Evolutionary conservation across 2,113 vertebrate species (phyloP).

Genomic region (Onychostoma macrolepis): DNA sequence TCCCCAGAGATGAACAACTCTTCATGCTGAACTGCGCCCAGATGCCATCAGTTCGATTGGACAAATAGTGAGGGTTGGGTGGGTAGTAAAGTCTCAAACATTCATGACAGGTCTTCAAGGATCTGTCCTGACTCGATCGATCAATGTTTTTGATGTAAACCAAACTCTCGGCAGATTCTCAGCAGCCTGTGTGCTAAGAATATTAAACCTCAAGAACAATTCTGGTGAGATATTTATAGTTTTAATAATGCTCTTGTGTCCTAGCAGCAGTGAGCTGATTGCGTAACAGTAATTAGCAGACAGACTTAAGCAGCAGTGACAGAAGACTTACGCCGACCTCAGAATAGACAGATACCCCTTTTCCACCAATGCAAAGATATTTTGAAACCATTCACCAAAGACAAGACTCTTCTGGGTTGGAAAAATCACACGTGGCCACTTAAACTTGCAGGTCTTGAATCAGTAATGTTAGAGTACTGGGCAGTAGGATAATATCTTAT

Average conservation of each 20-base stretch:
- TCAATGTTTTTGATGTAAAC: conserved; percentile 20
- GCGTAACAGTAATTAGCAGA: conserved; percentile 35
- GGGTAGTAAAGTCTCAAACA: not conserved
- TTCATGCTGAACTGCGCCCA: conserved; percentile 17
- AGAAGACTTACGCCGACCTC: not conserved
- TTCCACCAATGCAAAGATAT: not conserved
- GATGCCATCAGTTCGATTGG: conserved; percentile 28
- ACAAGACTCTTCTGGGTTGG: not conserved
- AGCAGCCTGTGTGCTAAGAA: not conserved
- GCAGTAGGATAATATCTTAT: not conserved
- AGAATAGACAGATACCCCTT: conserved; percentile 1
- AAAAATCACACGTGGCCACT: not conserved
- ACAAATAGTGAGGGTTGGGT: conserved; percentile 11
- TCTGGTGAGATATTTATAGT: conserved; percentile 21
- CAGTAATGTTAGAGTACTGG: not conserved
- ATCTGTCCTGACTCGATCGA: not conserved
- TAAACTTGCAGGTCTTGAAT: not conserved
- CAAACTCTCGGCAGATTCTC: not conserved
- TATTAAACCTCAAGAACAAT: conserved; percentile 1
- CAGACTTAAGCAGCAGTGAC: conserved; percentile 27
- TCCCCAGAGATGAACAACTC: conserved; percentile 35
- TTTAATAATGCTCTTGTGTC: not conserved
- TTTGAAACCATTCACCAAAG: not conserved
- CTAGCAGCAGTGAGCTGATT: conserved; percentile 26
- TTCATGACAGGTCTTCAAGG: not conserved